These are phyloP conservation scores for Atlantisia rogersi DNA, from an alignment of 2,113 vertebrate genomes.

Conservation along the genomic window DNA sequence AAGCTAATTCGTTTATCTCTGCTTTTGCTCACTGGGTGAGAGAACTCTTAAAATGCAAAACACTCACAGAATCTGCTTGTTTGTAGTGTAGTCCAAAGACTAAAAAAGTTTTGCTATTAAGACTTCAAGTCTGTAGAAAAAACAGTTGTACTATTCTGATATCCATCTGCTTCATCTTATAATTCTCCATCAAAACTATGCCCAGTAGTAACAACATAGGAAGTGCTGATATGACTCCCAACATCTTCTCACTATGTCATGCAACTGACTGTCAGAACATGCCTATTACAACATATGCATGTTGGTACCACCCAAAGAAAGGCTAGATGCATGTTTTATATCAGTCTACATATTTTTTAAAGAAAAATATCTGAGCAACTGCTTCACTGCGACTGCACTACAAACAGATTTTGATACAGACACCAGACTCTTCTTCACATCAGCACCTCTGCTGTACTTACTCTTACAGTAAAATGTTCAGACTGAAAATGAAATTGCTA, in stretches of 20 bases:
- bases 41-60: neutral
- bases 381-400: neutral
- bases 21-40: neutral
- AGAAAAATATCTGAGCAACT: neutral
- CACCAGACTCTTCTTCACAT: neutral
- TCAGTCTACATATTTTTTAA: neutral
- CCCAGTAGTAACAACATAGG: neutral
- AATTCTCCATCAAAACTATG: neutral
- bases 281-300: neutral
- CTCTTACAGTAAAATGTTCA: neutral
- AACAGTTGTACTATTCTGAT: accelerated
- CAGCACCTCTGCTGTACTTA: neutral
- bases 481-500: neutral
- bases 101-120: neutral
- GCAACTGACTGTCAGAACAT: neutral
- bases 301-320: neutral
- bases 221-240: neutral
- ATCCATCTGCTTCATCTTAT: neutral
- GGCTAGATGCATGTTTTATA: neutral
- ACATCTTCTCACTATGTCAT: neutral
- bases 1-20: neutral
- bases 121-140: neutral
- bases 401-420: neutral
- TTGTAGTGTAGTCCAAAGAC: neutral
- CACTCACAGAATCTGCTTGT: neutral